Base-by-base conservation (phyloP, 2,888 invertebrate genomes). In the Cylloceria caligata region DNA sequence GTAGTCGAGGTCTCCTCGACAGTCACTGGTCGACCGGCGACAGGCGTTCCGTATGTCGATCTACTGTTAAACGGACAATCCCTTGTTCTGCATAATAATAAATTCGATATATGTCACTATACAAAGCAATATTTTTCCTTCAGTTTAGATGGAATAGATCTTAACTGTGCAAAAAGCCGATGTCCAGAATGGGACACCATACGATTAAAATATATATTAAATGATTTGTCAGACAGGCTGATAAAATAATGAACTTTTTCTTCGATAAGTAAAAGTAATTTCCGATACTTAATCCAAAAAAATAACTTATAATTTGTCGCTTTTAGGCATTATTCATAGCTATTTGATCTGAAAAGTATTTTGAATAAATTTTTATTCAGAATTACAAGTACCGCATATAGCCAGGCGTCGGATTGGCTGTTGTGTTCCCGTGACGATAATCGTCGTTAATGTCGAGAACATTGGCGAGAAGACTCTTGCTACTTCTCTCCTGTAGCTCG, bases 361-460 rank as follows among this genome's bases (percentile, higher is more conserved):
- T n/a, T n/a, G n/a, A n/a, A n/a, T n/a, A n/a, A n/a, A n/a, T n/a
- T n/a, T n/a, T n/a, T n/a, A n/a, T n/a, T n/a, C n/a, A 55, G 34
- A 55, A 55, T 27, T 27, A 19, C 2, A 36, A 42, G 19, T 89
- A 91, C 91, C 91, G 89, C 86, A 89, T 89, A 52, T 89, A 90
- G 68, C 88, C 87, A 75, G 90, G 87, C 64, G 89, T 81, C 72
- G 89, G 88, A 87, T 89, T 90, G 45, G 88, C 87, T 49, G 87
- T 86, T 72, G 96, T 95, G 77, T 95, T 95, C 39, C 94, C 95
- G 89, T 97, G 96, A 89, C 97, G 95, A 93, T 98, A 98, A 93
- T 98, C 98, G 91, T 98, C 98, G 92, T 99, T 98, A 91, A 99
- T 97, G 93, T 99, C 98, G 89, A 99, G 94, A 86, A 98, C 98